Evolutionary conservation across 2,888 invertebrate genomes (phyloP).

Genomic region (Encarsia formosa): DNA sequence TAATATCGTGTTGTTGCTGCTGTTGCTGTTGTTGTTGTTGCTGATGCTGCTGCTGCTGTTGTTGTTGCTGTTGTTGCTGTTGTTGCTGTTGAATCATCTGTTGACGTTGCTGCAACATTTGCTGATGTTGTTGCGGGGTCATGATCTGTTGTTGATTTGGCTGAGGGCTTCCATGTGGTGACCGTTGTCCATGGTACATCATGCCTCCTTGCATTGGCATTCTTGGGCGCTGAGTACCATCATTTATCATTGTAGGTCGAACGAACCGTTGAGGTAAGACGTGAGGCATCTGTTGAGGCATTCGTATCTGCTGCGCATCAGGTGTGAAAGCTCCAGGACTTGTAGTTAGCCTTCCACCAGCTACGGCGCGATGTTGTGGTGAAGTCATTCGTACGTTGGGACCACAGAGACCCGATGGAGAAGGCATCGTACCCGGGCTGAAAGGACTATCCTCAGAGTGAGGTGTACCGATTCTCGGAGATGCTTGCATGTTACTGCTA

Average conservation of each 20-base stretch:
- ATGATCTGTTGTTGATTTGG: slow-evolving; percentile 44
- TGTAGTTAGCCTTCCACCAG: slow-evolving; percentile 53
- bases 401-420: slow-evolving; percentile 49
- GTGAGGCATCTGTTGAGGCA: slow-evolving; percentile 45
- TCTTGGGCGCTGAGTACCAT: slow-evolving; percentile 44
- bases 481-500: slow-evolving; percentile 54
- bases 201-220: slow-evolving; percentile 45
- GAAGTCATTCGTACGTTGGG: slow-evolving; percentile 57
- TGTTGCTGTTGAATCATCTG: slow-evolving; percentile 35
- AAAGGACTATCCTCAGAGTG: slow-evolving; percentile 61
- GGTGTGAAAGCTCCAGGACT: slow-evolving; percentile 51
- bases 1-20: slow-evolving; percentile 36
- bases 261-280: slow-evolving; percentile 48
- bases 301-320: slow-evolving; percentile 36
- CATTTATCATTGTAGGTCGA: slow-evolving; percentile 48
- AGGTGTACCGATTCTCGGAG: slow-evolving; percentile 61
- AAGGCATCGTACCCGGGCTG: slow-evolving; percentile 56
- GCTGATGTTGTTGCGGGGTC: slow-evolving; percentile 45
- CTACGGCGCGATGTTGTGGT: slow-evolving; percentile 55
- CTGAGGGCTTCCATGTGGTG: slow-evolving; percentile 47
- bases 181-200: slow-evolving; percentile 47
- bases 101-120: slow-evolving; percentile 40
- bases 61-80: slow-evolving; percentile 36
- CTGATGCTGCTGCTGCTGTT: slow-evolving; percentile 25
- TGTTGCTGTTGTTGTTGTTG: slow-evolving; percentile 40